Evolutionary conservation across 2,888 invertebrate species (phyloP), one percentile per base, ranked within the genome.

Genomic region (Dolichomitus sp.): DNA sequence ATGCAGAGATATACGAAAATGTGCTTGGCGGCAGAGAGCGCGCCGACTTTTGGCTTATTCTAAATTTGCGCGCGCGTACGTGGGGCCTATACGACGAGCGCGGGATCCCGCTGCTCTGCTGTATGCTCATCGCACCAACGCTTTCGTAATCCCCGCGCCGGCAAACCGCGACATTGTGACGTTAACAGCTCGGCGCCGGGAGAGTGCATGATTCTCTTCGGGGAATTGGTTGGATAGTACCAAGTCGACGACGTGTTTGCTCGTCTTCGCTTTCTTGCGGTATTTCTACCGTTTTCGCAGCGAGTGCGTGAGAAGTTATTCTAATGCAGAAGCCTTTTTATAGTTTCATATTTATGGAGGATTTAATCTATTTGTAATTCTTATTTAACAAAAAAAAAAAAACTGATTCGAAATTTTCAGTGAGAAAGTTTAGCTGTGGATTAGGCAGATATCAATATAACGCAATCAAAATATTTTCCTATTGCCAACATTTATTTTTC

Each of bases 61-160:
- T 89, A 89, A 89, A 87, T 89, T 88, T 88, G 87, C 84, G 83
- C 79, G 81, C 83, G 84, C 68, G 80, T 66, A 61, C 69, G 80
- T 52, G 59, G 70, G 45, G 70, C 69, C 54, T 23, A 14, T 23
- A 52, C 33, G 33, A 27, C 11, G 0, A n/a, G 57, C 33, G 33
- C 5, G 27, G n/a, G 27, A 4, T 57, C 14, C 30, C 27, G 57
- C 7, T 30, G 30, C 57, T 9, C 14, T 33, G 30, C n/a, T 33
- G 14, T 14, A 17, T 33, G 33, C 61, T 23, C 68, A n/a, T 45
- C 48, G 50, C 54, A 59, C 42, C 50, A 63, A 65, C 17, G 65
- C 78, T 79, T 82, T 82, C 75, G 74, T 75, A 70, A 82, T 75
- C 30, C 61, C 14, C 61, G 33, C n/a, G 33, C 54, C 77, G 63